These are phyloP conservation scores for Drosophila kohkoa DNA, from an alignment of 1,140 invertebrate genomes.

Conservation along the genomic window DNA sequence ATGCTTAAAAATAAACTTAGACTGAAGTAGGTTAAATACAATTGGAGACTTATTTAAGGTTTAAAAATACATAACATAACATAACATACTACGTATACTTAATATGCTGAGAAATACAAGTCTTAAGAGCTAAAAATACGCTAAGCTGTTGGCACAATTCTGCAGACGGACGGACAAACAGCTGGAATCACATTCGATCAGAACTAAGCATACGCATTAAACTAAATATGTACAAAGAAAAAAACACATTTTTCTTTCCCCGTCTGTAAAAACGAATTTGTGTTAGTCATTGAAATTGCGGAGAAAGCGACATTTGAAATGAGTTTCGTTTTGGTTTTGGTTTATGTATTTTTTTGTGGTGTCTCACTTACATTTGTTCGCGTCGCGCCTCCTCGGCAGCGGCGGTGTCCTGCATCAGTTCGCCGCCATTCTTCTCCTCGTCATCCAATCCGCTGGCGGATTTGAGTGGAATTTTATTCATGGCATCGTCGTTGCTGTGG, in stretches of 20 bases:
- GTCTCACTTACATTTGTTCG: constrained; percentile 72
- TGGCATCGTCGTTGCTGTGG: constrained; percentile 80
- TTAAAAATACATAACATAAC: too few relatives aligned
- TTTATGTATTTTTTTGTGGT: not conserved
- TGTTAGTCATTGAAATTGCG: constrained; percentile 19
- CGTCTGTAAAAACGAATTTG: not conserved
- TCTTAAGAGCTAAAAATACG: not conserved
- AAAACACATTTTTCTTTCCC: too few relatives aligned
- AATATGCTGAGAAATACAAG: not conserved
- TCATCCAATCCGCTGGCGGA: constrained; percentile 75
- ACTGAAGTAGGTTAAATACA: too few relatives aligned
- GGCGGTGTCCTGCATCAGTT: constrained; percentile 76
- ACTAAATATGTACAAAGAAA: not conserved
- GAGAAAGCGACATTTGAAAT: constrained; percentile 15
- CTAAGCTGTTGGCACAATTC: not conserved
- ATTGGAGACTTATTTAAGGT: too few relatives aligned
- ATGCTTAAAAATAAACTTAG: not conserved
- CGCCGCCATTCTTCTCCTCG: constrained; percentile 80
- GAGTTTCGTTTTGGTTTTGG: not conserved
- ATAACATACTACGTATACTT: not conserved
- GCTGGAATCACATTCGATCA: not conserved
- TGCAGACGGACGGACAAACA: not conserved
- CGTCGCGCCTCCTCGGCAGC: constrained; percentile 80
- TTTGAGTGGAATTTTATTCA: constrained; percentile 83
- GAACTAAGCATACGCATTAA: not conserved